Evolutionary conservation across 2,797 vertebrate genomes (phyloP), one percentile per base, ranked within the genome.

Genomic region (Odontamblyopus rebecca): DNA sequence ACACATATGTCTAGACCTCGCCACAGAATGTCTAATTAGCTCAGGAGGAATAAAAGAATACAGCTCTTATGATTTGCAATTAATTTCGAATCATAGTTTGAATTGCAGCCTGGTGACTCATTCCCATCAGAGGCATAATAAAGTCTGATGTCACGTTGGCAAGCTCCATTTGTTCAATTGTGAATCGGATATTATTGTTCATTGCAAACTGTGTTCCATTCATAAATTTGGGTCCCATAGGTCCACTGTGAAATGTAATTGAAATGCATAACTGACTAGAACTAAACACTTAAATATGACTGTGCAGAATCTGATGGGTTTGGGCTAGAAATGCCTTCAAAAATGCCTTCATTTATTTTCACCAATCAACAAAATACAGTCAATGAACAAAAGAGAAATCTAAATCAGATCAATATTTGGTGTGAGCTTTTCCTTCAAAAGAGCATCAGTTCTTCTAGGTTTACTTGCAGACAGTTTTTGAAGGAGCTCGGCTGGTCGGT

Each of bases 51-150:
- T 41, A 44, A 63, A 63, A 63, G 11, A 61, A 61, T 35, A 11
- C 60, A 13, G 61, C 32, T 44, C 19, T 63, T 63, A 63, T 23
- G 19, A 63, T 23, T 23, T 1, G 38, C 61, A 41, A 26, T 44
- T 44, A 63, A 41, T 41, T 41, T 63, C 1, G 9, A 13, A 63
- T 63, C 61, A 23, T 63, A 44, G 32, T 63, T 63, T 63, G 61
- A 63, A 63, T 44, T 63, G 38, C 61, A 41, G 32, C 61, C 61
- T 23, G 61, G 35, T 63, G 61, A 63, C 61, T 63, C 61, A 41
- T 41, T 41, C 35, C 61, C 35, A 41, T 23, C 35, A 44, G 61
- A n/a, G 32, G 35, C 19, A 5, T 38, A 63, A 35, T 41, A 23
- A 63, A 8, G n/a, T 26, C 35, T 63, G 61, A 63, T 41, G 35